Conservation (phyloP, 1,140 invertebrate species). For the Tetramorium simillimum region DNA sequence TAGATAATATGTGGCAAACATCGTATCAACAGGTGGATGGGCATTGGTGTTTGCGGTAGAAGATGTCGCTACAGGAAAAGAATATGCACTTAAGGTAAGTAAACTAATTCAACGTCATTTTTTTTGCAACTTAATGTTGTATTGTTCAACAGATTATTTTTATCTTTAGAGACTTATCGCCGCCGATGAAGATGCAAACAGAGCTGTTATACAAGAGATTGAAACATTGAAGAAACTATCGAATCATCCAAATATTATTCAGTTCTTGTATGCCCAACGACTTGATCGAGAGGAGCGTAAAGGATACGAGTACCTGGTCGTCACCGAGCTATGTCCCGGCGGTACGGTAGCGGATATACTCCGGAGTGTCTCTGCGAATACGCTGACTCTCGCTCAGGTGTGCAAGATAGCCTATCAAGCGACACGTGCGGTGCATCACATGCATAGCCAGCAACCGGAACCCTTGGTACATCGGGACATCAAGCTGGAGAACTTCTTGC, state of each 20-base stretch:
- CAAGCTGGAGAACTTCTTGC: slow-evolving; percentile 92
- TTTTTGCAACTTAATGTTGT: background rate
- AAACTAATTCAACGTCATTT: slow-evolving; percentile 8
- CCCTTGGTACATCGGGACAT: slow-evolving; percentile 97
- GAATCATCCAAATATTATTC: slow-evolving; percentile 93
- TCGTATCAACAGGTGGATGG: slow-evolving; percentile 92
- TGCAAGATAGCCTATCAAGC: slow-evolving; percentile 96
- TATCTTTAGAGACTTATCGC: slow-evolving; percentile 89
- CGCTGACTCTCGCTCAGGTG: slow-evolving; percentile 91
- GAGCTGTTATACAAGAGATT: slow-evolving; percentile 92
- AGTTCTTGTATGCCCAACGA: slow-evolving; percentile 91
- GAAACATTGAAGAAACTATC: slow-evolving; percentile 91
- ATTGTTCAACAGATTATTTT: background rate
- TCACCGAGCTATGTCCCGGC: slow-evolving; percentile 91
- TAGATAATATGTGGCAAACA: slow-evolving; percentile 63
- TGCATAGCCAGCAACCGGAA: slow-evolving; percentile 94
- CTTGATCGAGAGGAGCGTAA: slow-evolving; percentile 87
- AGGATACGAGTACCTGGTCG: slow-evolving; percentile 89
- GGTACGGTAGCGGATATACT: slow-evolving; percentile 94
- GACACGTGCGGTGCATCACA: slow-evolving; percentile 95
- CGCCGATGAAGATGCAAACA: slow-evolving; percentile 92
- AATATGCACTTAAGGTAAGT: slow-evolving; percentile 94
- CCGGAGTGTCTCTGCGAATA: slow-evolving; percentile 87
- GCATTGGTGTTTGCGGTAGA: slow-evolving; percentile 97
- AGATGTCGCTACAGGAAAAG: slow-evolving; percentile 93